These are phyloP conservation scores for Drosophila parvula DNA, from an alignment of 1,140 invertebrate genomes.

Conservation along the genomic window DNA sequence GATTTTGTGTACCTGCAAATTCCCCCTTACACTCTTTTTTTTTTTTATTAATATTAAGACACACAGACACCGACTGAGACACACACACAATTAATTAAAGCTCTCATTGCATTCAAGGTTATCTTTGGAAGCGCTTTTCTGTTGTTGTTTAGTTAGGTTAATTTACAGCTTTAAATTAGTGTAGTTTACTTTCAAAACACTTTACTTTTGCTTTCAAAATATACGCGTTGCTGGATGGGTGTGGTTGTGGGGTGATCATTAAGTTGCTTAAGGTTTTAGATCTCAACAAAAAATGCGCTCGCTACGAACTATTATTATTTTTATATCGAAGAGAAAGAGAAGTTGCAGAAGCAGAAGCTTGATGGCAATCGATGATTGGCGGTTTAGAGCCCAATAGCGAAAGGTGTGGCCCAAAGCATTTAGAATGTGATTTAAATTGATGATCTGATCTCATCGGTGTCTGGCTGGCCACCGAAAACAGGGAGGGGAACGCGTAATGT, in stretches of 20 bases:
- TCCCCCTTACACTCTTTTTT: slow-evolving; percentile 53
- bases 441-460: slow-evolving; percentile 42
- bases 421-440: slow-evolving; percentile 52
- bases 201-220: slow-evolving; percentile 83
- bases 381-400: slow-evolving; percentile 22
- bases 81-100: slow-evolving; percentile 73
- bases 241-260: slow-evolving; percentile 73
- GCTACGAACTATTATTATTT: slow-evolving; percentile 5
- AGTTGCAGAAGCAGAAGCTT: slow-evolving; percentile 44
- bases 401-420: slow-evolving; percentile 38
- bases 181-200: slow-evolving; percentile 81
- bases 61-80: not conserved
- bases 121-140: slow-evolving; percentile 48
- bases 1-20: slow-evolving; percentile 14
- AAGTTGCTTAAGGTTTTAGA: slow-evolving; percentile 44
- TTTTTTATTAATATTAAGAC: slow-evolving; percentile 2
- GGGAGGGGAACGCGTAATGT: slow-evolving; percentile 16
- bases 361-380: slow-evolving; percentile 40
- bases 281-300: slow-evolving; percentile 15
- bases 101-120: slow-evolving; percentile 82
- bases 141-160: slow-evolving; percentile 75
- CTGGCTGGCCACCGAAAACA: not conserved
- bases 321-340: slow-evolving; percentile 15
- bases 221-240: slow-evolving; percentile 50
- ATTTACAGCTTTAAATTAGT: slow-evolving; percentile 82